Evolutionary conservation across 2,888 invertebrate species (phyloP), one percentile per base, ranked within the genome.

Genomic region (Endomychus coccineus): DNA sequence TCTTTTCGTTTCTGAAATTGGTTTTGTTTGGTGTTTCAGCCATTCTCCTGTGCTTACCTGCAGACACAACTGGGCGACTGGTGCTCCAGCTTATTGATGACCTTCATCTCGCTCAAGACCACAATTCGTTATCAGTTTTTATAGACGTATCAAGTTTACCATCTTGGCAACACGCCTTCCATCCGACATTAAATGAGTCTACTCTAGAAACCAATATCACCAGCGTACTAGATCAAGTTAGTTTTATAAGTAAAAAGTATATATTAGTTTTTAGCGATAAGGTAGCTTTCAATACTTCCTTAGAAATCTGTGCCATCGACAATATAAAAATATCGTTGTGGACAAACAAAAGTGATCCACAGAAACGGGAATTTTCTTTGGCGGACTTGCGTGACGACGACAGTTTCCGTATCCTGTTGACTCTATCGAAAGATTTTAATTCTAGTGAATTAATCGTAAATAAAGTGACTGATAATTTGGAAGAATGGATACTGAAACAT

Each of bases 31-130:
- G 51, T 51, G 36, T 62, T 61, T 34, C 65, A 73, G 73, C 62
- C 7, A 64, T 73, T 28, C 56, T 74, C 6, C 55, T 74, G 23
- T 73, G 73, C 50, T 56, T 71, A 38, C 69, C 74, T n/a, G 58
- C 68, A 34, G 64, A 68, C 48, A 61, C 63, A 13, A 52, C 59
- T 10, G 67, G 68, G 2, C 58, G 52, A 40, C 56, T 44, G 12
- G 64, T 70, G 21, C 54, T 71, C 27, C 47, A 57, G 40, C 64
- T 68, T 23, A 55, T 71, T 24, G 69, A 70, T 49, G 49, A 54
- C 27, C 59, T 70, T 30, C 64, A 64, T 34, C 58, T 69, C 25
- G 58, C 67, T 13, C 63, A 64, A 29, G 54, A 59, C 22, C 62
- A 67, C 34, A 64, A 66, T 46, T 65, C 70, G 3, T 55, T 68